These are phyloP conservation scores for Temnothorax nylanderi DNA, from an alignment of 1,140 invertebrate genomes.

Conservation along the genomic window DNA sequence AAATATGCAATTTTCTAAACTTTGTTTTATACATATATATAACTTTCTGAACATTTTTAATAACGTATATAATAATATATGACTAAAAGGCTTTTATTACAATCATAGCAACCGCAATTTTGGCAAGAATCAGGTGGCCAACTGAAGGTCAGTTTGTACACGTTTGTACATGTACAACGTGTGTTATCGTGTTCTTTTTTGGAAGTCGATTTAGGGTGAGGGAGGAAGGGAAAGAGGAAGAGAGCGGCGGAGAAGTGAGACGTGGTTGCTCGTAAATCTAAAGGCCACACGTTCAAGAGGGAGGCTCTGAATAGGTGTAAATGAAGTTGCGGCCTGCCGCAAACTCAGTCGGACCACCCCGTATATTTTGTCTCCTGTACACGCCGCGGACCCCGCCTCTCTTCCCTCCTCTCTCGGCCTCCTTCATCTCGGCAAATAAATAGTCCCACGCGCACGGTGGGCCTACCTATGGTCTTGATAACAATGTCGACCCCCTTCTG, in stretches of 20 bases:
- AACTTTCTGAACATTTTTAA: not conserved
- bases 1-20: not conserved
- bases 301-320: conserved; percentile 83
- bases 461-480: conserved; percentile 42
- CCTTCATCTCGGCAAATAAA: conserved; percentile 49
- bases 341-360: conserved; percentile 76
- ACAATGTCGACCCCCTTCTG: conserved; percentile 55
- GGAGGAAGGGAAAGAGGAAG: not conserved
- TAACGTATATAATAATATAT: not conserved
- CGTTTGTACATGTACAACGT: not conserved
- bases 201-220: not conserved
- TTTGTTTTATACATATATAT: not conserved
- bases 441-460: conserved; percentile 58
- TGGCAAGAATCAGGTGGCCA: not conserved
- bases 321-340: conserved; percentile 82
- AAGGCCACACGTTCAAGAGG: conserved; percentile 69
- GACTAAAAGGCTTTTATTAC: not conserved
- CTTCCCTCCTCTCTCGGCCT: not conserved
- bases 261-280: conserved; percentile 83
- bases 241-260: conserved; percentile 68
- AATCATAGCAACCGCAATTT: not conserved
- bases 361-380: conserved; percentile 71
- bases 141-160: not conserved
- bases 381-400: conserved; percentile 29
- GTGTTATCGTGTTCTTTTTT: conserved; percentile 18